phyloP scores from a whole-genome alignment of 2,113 vertebrate genomes.

The Halichoeres trimaculatus region DNA sequence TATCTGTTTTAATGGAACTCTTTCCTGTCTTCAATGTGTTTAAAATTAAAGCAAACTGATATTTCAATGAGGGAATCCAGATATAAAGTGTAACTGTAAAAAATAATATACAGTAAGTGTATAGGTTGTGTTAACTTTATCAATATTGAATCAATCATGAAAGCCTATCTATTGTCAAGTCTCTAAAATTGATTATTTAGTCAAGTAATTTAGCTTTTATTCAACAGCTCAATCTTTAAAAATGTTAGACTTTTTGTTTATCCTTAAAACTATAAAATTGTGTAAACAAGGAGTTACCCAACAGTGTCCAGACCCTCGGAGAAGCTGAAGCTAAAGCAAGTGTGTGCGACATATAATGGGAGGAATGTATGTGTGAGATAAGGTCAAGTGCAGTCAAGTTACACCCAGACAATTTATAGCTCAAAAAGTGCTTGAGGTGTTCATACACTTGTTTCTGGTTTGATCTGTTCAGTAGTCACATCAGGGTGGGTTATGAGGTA shows the following conservation, averaged over 20 bases:
- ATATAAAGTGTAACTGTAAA: not conserved
- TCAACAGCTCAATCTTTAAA: not conserved
- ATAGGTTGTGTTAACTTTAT: not conserved
- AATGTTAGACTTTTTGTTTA: not conserved
- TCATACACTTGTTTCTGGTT: not conserved
- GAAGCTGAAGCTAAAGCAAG: constrained; percentile 25
- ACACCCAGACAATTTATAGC: constrained; percentile 40
- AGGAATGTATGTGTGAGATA: constrained; percentile 55
- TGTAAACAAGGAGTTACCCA: constrained; percentile 46
- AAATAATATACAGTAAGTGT: not conserved
- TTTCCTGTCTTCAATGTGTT: not conserved
- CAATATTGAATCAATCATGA: not conserved
- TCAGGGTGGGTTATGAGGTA: not conserved
- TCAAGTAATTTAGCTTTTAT: not conserved
- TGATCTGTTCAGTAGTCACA: not conserved
- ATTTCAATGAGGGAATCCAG: not conserved
- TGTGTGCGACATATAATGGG: constrained; percentile 19
- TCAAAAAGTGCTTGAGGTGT: constrained; percentile 16
- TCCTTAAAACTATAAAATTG: constrained; percentile 8
- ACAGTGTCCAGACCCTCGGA: constrained; percentile 12
- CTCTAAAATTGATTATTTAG: not conserved
- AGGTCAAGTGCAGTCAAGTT: constrained; percentile 47
- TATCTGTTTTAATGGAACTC: not conserved
- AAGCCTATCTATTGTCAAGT: not conserved
- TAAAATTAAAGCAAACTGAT: not conserved